Evolutionary conservation across 2,113 vertebrate species (phyloP), one percentile per base, ranked within the genome.

Genomic region (Poeciliopsis turrubarensis): DNA sequence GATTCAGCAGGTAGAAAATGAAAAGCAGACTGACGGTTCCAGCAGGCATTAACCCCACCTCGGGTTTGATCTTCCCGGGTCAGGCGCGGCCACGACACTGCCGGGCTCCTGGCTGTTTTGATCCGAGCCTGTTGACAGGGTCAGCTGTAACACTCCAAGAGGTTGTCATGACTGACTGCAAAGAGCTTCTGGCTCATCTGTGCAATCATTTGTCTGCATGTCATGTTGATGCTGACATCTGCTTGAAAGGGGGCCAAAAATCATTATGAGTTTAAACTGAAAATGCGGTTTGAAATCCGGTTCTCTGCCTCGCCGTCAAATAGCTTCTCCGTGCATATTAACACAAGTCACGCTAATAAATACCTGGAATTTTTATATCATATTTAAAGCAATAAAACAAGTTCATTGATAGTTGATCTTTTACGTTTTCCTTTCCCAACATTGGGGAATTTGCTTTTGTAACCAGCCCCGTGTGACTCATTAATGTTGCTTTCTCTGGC

Each of bases 1-100:
- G 86, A 87, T 83, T 78, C 87, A 82, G 80, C 68, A 73, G 78
- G 82, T 83, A 83, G 70, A 72, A 89, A 92, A 92, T 85, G 79
- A 88, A 72, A 92, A 90, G 80, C 89, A 91, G 88, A 86, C 71
- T 85, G 89, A 90, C 85, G 57, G 77, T 54, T 85, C 44, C 82
- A 81, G 74, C 68, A 44, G 82, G 88, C 74, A 84, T 87, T 87
- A 82, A 89, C 88, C 82, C 67, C 81, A 65, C 78, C 86, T 89
- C 74, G 75, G 81, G 79, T 82, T 81, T 75, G 82, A 84, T 81
- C 82, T 86, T 75, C 30, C 29, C 65, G 19, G 91, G 84, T 91
- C 88, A 82, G 61, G 70, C 66, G 11, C 11, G 6, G 83, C 87
- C 89, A 89, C 64, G 82, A 87, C 89, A 78, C 79, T 61, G 67